Percentiles rank a stretch among this genome's conserved stretches.
phyloP scores from a whole-genome alignment of 1,140 invertebrate species.

The Oedothorax gibbosus region DNA sequence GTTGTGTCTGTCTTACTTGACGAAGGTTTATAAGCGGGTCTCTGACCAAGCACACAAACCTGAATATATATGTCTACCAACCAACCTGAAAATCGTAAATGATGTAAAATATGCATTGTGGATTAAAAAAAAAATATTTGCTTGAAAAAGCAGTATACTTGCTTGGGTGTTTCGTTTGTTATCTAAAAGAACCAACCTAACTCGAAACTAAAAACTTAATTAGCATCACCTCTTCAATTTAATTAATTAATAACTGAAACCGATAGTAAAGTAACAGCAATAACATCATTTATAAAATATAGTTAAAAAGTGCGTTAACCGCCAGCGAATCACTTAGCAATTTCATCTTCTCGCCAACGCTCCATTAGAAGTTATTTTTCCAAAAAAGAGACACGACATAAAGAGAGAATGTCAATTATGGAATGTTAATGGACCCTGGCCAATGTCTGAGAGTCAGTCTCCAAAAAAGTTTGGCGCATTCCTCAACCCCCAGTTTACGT shows the following conservation, averaged over 20 bases:
- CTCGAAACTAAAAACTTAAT: neutral
- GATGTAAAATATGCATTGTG: too few relatives aligned
- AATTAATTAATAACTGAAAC: neutral
- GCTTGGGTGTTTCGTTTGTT: too few relatives aligned
- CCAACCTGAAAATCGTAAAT: too few relatives aligned
- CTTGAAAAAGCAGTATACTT: too few relatives aligned
- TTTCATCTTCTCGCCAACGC: neutral
- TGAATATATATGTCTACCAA: too few relatives aligned
- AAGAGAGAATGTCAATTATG: conserved; percentile 22
- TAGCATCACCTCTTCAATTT: neutral
- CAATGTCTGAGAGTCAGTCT: conserved; percentile 31
- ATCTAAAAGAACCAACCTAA: too few relatives aligned
- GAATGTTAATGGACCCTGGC: conserved; percentile 31
- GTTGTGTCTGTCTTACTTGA: too few relatives aligned
- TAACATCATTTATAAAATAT: neutral
- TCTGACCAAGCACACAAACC: too few relatives aligned
- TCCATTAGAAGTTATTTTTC: neutral
- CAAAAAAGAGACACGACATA: neutral
- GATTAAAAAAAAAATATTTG: too few relatives aligned
- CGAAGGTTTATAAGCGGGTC: too few relatives aligned
- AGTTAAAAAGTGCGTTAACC: neutral
- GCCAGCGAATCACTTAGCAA: neutral
- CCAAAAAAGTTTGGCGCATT: conserved; percentile 21
- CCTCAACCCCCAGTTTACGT: conserved; percentile 16
- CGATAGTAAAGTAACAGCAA: neutral